These are phyloP conservation scores for Rhyacichthys aspro DNA, from an alignment of 2,797 vertebrate species.

Conservation along the genomic window DNA sequence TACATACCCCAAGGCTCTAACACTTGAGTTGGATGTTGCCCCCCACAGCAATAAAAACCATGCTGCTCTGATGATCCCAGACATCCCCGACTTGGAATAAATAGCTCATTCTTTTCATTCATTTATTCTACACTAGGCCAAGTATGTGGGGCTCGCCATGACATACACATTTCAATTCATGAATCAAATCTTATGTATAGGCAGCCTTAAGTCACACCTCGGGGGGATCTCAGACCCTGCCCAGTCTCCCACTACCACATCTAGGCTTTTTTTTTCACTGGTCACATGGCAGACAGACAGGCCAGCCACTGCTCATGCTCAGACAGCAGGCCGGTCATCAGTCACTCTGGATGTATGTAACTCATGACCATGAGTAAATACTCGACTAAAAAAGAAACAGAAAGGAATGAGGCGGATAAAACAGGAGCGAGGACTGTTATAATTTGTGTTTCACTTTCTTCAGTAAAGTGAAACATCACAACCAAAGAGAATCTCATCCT, in stretches of 20 bases:
- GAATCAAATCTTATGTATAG: not conserved
- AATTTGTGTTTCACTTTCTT: too few relatives aligned
- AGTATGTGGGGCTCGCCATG: not conserved
- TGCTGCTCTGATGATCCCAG: slow-evolving; percentile 1
- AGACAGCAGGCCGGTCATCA: slow-evolving; percentile 7
- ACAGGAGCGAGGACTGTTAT: not conserved
- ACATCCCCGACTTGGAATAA: slow-evolving; percentile 4
- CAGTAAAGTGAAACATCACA: too few relatives aligned
- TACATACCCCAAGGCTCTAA: slow-evolving; percentile 50
- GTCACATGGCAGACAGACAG: slow-evolving; percentile 57
- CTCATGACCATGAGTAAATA: slow-evolving; percentile 13
- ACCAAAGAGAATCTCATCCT: not conserved
- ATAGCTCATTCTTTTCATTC: slow-evolving; percentile 9
- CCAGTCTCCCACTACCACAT: slow-evolving; percentile 6
- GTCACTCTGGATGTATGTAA: slow-evolving; percentile 3
- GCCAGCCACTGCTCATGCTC: slow-evolving; percentile 24
- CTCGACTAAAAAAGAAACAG: not conserved
- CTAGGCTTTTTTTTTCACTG: not conserved
- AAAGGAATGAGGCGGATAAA: not conserved
- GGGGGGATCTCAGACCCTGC: slow-evolving; percentile 17
- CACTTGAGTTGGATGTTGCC: slow-evolving; percentile 27
- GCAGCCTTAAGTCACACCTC: slow-evolving; percentile 3
- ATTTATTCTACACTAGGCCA: slow-evolving; percentile 2
- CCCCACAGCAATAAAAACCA: slow-evolving; percentile 27
- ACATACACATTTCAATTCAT: not conserved